These are phyloP conservation scores for Egretta garzetta DNA, from an alignment of 2,113 vertebrate species.

Conservation along the genomic window DNA sequence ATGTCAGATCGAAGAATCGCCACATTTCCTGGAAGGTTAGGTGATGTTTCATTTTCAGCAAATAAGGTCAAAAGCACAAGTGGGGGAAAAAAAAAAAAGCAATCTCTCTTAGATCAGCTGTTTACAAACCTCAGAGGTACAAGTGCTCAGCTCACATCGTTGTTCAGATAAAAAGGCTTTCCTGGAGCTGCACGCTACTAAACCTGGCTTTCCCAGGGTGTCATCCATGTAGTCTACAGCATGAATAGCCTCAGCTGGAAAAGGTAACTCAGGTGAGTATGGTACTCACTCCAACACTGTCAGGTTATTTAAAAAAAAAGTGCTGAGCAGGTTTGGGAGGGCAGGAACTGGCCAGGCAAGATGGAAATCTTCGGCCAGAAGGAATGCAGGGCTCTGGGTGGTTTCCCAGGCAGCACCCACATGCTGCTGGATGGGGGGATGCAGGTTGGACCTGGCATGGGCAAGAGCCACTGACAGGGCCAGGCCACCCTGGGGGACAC, in stretches of 20 bases:
- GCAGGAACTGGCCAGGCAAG: accelerated
- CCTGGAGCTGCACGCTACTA: not conserved
- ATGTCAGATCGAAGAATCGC: not conserved
- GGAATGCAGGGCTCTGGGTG: not conserved
- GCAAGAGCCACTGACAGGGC: not conserved
- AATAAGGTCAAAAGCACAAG: slow-evolving; percentile 30
- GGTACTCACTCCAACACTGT: not conserved
- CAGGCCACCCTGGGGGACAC: accelerated
- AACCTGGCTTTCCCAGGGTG: not conserved
- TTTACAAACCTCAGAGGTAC: not conserved
- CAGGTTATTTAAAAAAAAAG: not conserved
- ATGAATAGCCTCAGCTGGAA: not conserved
- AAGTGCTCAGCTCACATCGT: not conserved
- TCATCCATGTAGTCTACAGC: not conserved
- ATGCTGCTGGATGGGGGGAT: accelerated
- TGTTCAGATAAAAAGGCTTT: not conserved
- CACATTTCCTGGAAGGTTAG: not conserved
- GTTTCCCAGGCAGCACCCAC: not conserved
- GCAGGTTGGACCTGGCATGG: accelerated
- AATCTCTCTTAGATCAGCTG: not conserved
- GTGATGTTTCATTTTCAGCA: slow-evolving; percentile 2
- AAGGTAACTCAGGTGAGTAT: not conserved
- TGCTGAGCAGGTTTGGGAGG: not conserved
- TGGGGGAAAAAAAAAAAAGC: no score
- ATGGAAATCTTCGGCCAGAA: not conserved